Evolutionary conservation across 1,140 invertebrate genomes (phyloP).

Genomic region (Popillia japonica): DNA sequence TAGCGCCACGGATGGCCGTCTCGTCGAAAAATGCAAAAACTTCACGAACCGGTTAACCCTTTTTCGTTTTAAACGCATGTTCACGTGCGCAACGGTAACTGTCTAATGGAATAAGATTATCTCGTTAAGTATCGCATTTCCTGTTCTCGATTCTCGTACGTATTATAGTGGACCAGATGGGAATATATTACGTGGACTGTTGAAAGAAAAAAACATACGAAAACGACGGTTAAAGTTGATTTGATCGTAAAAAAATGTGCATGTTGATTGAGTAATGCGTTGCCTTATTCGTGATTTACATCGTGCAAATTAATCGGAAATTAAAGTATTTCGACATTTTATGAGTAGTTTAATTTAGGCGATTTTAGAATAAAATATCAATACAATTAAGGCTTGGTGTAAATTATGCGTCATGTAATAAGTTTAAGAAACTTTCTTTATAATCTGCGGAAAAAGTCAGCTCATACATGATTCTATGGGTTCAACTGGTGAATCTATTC

Average conservation of each 20-base stretch:
- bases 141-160: constrained; percentile 5
- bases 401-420: too few species aligned
- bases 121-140: constrained; percentile 14
- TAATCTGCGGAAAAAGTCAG: too few species aligned
- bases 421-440: too few species aligned
- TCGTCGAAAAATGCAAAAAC: neutral
- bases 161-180: neutral
- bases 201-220: constrained; percentile 7
- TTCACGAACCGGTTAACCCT: neutral
- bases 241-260: neutral
- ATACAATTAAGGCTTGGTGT: too few species aligned
- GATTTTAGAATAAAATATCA: too few species aligned
- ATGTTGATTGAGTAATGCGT: neutral
- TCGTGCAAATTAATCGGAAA: too few species aligned
- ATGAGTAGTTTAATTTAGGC: too few species aligned
- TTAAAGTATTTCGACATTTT: too few species aligned
- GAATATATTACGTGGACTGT: constrained; percentile 15
- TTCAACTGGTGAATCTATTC: too few species aligned
- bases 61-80: constrained; percentile 8
- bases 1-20: neutral
- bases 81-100: neutral
- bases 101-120: constrained; percentile 15
- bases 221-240: constrained; percentile 5
- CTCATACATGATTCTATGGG: too few species aligned
- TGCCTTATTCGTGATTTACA: too few species aligned